These are phyloP conservation scores for Vireo griseus DNA, from an alignment of 2,797 vertebrate genomes.

Conservation along the genomic window DNA sequence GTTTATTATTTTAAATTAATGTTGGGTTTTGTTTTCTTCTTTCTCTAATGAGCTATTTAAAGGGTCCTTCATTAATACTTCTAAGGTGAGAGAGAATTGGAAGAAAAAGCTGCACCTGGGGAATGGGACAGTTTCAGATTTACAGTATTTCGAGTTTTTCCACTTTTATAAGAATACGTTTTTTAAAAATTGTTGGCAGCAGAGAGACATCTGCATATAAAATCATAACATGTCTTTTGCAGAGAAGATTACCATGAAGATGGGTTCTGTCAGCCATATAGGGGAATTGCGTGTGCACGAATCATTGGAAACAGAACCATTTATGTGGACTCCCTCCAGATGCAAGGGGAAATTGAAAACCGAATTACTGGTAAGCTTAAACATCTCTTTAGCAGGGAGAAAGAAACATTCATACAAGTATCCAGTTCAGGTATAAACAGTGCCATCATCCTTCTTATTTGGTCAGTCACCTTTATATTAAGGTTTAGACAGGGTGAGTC, in stretches of 20 bases:
- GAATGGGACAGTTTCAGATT: not conserved
- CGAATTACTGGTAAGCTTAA: conserved; percentile 88
- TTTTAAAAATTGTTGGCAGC: not conserved
- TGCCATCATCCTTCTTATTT: not conserved
- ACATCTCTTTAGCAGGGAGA: not conserved
- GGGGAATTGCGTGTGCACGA: conserved; percentile 93
- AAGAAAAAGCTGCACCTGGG: not conserved
- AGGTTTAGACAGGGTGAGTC: not conserved
- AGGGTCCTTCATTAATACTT: not conserved
- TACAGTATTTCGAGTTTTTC: not conserved
- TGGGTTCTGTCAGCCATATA: conserved; percentile 95
- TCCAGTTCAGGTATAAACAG: not conserved
- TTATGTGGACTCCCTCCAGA: conserved; percentile 96
- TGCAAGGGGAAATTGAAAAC: conserved; percentile 97
- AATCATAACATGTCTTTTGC: conserved; percentile 35
- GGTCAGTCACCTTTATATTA: not conserved
- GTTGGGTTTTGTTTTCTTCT: not conserved
- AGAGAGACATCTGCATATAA: not conserved
- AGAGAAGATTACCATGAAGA: conserved; percentile 85
- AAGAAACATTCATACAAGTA: not conserved
- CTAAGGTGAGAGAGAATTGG: not conserved
- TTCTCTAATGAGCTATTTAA: not conserved
- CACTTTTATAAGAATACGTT: not conserved
- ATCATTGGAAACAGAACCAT: conserved; percentile 96
- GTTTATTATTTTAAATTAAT: not conserved